These are phyloP conservation scores for Mormyrops boulengeri DNA, from an alignment of 2,797 vertebrate species.

Conservation along the genomic window DNA sequence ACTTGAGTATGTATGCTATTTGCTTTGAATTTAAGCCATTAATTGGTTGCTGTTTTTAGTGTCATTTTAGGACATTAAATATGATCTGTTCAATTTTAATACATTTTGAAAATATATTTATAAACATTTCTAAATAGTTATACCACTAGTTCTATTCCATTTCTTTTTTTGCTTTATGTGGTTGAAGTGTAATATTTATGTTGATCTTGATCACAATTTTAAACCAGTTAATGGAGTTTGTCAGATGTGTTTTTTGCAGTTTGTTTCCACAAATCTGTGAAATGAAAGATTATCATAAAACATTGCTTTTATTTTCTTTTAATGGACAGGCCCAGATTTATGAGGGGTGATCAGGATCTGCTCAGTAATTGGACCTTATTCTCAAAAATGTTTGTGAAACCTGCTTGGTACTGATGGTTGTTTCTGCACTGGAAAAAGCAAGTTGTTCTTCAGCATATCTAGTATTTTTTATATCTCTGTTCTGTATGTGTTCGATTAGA, in stretches of 20 bases:
- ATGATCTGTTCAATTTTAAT: constrained; percentile 5
- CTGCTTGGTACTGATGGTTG: background rate
- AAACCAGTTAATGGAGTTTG: constrained; percentile 22
- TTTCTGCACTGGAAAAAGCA: background rate
- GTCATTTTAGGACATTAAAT: constrained; percentile 16
- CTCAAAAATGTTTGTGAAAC: background rate
- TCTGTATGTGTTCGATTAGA: background rate
- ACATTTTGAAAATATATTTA: constrained; percentile 21
- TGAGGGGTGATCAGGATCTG: background rate
- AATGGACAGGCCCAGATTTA: background rate
- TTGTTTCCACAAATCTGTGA: background rate
- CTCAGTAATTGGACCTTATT: background rate
- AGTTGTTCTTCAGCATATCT: background rate
- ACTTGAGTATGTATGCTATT: constrained; percentile 48
- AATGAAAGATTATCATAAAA: background rate
- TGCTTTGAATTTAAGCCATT: constrained; percentile 69
- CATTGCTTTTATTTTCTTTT: background rate
- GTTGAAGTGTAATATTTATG: constrained; percentile 18
- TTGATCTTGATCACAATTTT: constrained; percentile 1
- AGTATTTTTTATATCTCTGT: background rate
- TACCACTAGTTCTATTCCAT: constrained; percentile 14
- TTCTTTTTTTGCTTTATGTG: constrained; percentile 19
- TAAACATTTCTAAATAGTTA: constrained; percentile 11
- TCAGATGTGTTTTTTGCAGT: constrained; percentile 3
- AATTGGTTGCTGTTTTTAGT: constrained; percentile 19